phyloP scores from a whole-genome alignment of 2,113 vertebrate genomes.

The Dermatemys mawii region DNA sequence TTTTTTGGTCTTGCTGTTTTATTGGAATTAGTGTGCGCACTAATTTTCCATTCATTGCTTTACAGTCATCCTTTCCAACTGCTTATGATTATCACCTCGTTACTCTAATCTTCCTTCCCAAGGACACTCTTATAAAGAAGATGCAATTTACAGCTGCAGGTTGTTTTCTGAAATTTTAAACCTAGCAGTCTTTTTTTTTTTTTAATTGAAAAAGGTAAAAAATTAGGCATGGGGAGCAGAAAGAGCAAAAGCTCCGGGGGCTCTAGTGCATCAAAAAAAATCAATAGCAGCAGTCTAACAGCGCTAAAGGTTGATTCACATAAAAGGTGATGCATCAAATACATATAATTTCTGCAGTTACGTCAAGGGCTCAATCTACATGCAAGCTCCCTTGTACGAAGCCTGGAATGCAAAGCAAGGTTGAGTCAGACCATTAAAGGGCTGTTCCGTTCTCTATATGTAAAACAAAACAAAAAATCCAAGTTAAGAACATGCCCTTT shows the following conservation, averaged over 20 bases:
- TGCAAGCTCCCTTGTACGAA: background rate
- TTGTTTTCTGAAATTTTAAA: background rate
- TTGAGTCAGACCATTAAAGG: conserved; percentile 23
- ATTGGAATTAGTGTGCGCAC: background rate
- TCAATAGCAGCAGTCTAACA: background rate
- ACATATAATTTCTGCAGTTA: background rate
- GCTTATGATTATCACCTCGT: conserved; percentile 14
- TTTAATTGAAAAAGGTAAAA: conserved; percentile 38
- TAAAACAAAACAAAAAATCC: background rate
- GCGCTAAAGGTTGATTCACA: background rate
- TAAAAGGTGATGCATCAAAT: conserved; percentile 34
- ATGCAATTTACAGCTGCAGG: background rate
- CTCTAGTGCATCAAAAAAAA: background rate
- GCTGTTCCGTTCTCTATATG: background rate
- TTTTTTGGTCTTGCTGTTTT: background rate
- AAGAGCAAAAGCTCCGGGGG: conserved; percentile 15
- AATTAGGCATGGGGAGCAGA: background rate
- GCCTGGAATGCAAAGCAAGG: background rate
- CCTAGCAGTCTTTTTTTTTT: background rate
- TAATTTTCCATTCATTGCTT: conserved; percentile 32
- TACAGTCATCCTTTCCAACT: background rate
- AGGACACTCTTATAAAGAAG: conserved; percentile 14
- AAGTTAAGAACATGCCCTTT: conserved; percentile 3
- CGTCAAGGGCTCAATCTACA: background rate
- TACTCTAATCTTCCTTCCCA: conserved; percentile 5